phyloP scores from a whole-genome alignment of 2,113 vertebrate species.

The Hydropotes inermis region DNA sequence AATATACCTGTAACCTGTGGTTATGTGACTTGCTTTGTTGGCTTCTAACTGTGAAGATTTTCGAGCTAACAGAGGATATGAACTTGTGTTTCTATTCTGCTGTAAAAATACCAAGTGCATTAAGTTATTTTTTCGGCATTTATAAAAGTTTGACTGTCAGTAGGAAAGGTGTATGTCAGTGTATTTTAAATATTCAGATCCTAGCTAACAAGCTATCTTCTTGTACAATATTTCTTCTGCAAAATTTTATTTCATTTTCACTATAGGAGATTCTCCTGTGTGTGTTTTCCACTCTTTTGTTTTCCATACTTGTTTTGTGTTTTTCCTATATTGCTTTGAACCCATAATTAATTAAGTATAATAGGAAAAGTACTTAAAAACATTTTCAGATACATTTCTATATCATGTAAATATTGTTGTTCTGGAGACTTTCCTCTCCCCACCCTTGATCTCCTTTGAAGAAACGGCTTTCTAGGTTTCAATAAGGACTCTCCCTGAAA shows the following conservation, averaged over 20 bases:
- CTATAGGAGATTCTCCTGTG: not conserved
- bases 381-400: not conserved
- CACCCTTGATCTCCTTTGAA: not conserved
- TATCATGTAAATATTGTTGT: not conserved
- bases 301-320: not conserved
- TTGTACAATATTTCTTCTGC: not conserved
- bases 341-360: not conserved
- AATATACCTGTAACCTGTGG: not conserved
- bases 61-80: not conserved
- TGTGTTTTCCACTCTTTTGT: not conserved
- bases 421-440: not conserved
- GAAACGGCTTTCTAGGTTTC: not conserved
- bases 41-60: not conserved
- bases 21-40: conserved; percentile 44
- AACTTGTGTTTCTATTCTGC: not conserved
- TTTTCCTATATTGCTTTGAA: not conserved
- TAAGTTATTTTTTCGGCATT: not conserved
- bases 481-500: not conserved
- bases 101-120: not conserved
- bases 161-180: not conserved
- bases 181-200: not conserved
- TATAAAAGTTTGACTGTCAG: not conserved
- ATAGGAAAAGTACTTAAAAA: not conserved
- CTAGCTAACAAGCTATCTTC: not conserved
- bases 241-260: not conserved